Evolutionary conservation across 2,797 vertebrate genomes (phyloP).

Genomic region (Sardinella longiceps): DNA sequence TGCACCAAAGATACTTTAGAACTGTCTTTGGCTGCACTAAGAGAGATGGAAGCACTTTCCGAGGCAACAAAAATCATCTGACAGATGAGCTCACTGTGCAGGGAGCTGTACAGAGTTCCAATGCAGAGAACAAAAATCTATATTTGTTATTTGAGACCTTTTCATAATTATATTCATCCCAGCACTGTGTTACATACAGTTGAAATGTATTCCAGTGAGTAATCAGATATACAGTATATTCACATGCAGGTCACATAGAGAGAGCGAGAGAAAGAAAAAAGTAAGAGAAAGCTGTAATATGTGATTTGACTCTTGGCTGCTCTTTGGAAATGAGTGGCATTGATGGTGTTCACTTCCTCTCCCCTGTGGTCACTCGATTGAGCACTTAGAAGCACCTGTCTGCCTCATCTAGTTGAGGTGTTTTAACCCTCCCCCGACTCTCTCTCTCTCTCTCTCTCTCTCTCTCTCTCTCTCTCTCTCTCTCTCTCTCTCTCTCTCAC

Average conservation of each 20-base stretch:
- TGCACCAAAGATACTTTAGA: too few relatives aligned
- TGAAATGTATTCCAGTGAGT: background rate
- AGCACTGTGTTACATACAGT: background rate
- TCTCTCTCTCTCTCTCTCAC: background rate
- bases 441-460: background rate
- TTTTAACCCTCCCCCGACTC: background rate
- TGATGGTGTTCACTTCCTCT: background rate
- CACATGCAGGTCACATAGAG: background rate
- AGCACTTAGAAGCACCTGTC: constrained; percentile 20
- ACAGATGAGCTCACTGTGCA: background rate
- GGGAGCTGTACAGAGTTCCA: background rate
- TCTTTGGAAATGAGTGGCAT: constrained; percentile 9
- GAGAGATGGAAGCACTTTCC: background rate
- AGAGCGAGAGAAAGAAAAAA: background rate
- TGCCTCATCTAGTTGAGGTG: background rate
- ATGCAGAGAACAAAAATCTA: background rate
- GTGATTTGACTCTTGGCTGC: background rate
- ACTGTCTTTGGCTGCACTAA: background rate
- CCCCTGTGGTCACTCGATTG: constrained; percentile 9
- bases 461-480: background rate
- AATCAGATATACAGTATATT: background rate
- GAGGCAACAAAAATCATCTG: background rate
- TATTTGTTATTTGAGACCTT: background rate
- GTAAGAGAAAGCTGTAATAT: background rate
- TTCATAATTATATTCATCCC: background rate